phyloP scores from a whole-genome alignment of 2,797 vertebrate genomes.

The Champsocephalus gunnari region DNA sequence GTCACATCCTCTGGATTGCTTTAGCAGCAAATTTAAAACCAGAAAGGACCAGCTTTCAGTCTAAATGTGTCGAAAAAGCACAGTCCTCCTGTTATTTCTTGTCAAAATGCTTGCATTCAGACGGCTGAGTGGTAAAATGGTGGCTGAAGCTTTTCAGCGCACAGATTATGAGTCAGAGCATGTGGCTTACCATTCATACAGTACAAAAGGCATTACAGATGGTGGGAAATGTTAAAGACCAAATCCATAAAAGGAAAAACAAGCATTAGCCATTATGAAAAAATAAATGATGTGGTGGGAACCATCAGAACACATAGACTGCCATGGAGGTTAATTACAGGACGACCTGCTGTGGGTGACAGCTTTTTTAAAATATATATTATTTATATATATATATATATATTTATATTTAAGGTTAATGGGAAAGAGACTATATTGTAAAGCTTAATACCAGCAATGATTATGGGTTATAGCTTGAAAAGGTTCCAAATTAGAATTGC shows the following conservation, averaged over 20 bases:
- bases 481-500: not conserved
- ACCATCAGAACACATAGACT: conserved; percentile 19
- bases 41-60: conserved; percentile 23
- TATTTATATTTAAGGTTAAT: not conserved
- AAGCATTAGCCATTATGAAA: conserved; percentile 28
- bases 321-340: conserved; percentile 37
- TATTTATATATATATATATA: not conserved
- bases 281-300: conserved; percentile 21
- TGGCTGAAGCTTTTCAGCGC: conserved; percentile 74
- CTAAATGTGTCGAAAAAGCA: conserved; percentile 22
- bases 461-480: too few species aligned
- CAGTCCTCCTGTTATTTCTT: conserved; percentile 30
- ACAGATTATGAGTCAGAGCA: conserved; percentile 79
- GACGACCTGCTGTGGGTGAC: conserved; percentile 22
- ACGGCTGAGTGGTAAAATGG: conserved; percentile 76
- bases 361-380: conserved; percentile 22
- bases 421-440: too few species aligned
- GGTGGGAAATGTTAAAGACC: conserved; percentile 25
- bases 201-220: conserved; percentile 31
- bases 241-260: conserved; percentile 42
- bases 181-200: conserved; percentile 55
- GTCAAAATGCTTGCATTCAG: conserved; percentile 61
- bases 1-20: not conserved
- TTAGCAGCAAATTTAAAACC: conserved; percentile 7
- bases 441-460: not conserved